phyloP scores from a whole-genome alignment of 2,888 invertebrate species.

The Chrysomela aeneicollis region DNA sequence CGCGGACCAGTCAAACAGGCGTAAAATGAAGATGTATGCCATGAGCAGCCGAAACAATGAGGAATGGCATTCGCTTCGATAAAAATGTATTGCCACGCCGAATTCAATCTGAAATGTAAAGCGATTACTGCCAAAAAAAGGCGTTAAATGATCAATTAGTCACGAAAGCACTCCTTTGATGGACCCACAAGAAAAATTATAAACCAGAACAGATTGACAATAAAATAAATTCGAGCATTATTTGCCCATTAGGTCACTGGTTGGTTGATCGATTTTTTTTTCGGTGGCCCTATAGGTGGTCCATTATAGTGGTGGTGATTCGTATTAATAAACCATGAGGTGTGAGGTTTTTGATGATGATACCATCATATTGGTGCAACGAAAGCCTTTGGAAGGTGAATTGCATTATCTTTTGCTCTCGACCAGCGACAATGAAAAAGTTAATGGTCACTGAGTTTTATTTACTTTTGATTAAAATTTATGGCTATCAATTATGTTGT shows the following conservation, averaged over 20 bases:
- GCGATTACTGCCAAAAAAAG: constrained; percentile 39
- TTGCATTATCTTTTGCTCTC: background rate
- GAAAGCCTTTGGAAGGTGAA: background rate
- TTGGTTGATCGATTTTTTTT: constrained; percentile 30
- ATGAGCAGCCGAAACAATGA: constrained; percentile 21
- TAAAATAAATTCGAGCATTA: constrained; percentile 33
- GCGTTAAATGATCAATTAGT: constrained; percentile 42
- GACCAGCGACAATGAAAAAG: background rate
- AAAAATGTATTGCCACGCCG: constrained; percentile 29
- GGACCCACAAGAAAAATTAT: constrained; percentile 31
- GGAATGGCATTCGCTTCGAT: constrained; percentile 21
- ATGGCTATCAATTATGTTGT: too few relatives aligned
- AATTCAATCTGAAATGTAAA: constrained; percentile 39
- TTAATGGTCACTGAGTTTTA: too few relatives aligned
- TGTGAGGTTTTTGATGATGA: constrained; percentile 13
- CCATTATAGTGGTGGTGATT: constrained; percentile 27
- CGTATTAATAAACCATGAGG: constrained; percentile 20
- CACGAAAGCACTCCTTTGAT: constrained; percentile 35
- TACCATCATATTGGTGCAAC: background rate
- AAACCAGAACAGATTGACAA: constrained; percentile 35
- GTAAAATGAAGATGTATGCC: constrained; percentile 23
- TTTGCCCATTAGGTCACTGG: constrained; percentile 35
- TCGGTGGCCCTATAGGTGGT: constrained; percentile 32
- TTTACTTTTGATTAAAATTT: too few relatives aligned
- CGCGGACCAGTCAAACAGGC: background rate